phyloP scores from a whole-genome alignment of 2,888 invertebrate genomes.

The Lumbricus terrestris region DNA sequence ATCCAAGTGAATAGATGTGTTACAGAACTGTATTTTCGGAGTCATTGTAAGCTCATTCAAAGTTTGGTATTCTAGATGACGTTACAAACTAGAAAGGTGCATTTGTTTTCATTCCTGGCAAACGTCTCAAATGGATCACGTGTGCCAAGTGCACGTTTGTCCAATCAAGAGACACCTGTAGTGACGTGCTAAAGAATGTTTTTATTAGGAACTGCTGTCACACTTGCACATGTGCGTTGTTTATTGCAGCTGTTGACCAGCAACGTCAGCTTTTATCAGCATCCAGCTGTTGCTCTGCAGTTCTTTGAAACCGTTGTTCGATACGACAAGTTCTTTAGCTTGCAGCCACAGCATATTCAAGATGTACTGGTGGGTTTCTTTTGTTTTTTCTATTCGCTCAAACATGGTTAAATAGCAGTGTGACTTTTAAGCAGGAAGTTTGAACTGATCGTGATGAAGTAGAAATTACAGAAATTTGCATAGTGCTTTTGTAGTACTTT shows the following conservation, averaged over 20 bases:
- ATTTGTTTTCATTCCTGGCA: not conserved
- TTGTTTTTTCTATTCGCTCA: not conserved
- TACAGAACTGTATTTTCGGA: too few species aligned
- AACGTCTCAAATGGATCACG: not conserved
- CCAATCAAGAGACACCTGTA: too few species aligned
- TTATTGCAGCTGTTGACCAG: constrained; percentile 58
- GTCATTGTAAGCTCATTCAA: too few species aligned
- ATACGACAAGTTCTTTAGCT: constrained; percentile 64
- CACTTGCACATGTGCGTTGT: not conserved
- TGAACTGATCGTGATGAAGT: too few species aligned
- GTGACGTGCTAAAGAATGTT: not conserved
- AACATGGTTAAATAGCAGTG: not conserved
- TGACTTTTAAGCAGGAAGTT: too few species aligned
- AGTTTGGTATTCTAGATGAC: not conserved
- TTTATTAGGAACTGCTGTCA: not conserved
- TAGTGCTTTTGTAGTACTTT: too few species aligned
- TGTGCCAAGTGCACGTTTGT: not conserved
- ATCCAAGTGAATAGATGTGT: not conserved
- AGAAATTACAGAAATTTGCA: too few species aligned
- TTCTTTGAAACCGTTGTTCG: constrained; percentile 63
- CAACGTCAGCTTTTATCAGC: constrained; percentile 60
- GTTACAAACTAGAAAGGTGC: not conserved
- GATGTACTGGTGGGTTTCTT: constrained; percentile 57
- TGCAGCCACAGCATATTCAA: constrained; percentile 61
- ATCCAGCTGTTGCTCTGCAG: constrained; percentile 61